Evolutionary conservation across 2,797 vertebrate genomes (phyloP).

Genomic region (Sebastes cheni): DNA sequence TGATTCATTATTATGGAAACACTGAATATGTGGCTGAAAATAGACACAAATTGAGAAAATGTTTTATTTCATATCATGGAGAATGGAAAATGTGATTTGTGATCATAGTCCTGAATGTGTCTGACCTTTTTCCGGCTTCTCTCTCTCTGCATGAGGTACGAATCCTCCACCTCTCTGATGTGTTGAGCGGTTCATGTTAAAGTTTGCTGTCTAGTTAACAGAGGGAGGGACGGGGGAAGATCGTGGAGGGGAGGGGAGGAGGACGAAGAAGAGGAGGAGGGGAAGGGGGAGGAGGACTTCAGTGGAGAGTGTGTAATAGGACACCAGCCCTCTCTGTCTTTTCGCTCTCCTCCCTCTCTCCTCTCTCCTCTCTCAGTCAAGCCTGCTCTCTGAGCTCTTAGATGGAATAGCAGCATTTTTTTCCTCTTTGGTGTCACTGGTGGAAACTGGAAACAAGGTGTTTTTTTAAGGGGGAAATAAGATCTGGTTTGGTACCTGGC

Average conservation of each 20-base stretch:
- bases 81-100: neutral
- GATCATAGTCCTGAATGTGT: constrained; percentile 2
- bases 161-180: constrained; percentile 33
- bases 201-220: constrained; percentile 73
- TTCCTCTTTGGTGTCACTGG: constrained; percentile 47
- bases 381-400: constrained; percentile 68
- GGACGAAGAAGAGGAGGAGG: constrained; percentile 13
- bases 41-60: neutral
- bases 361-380: constrained; percentile 65
- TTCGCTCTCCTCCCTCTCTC: constrained; percentile 65
- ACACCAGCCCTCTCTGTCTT: constrained; percentile 81
- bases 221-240: constrained; percentile 37
- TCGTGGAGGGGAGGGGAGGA: constrained; percentile 31
- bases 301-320: constrained; percentile 82
- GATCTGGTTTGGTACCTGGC: constrained; percentile 4
- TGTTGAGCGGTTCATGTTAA: constrained; percentile 42
- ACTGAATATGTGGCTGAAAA: neutral
- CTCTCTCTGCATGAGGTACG: constrained; percentile 19
- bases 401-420: constrained; percentile 76
- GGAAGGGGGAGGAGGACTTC: constrained; percentile 61
- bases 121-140: constrained; percentile 36
- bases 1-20: neutral
- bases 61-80: neutral
- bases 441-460: constrained; percentile 56
- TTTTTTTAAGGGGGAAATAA: neutral